Evolutionary conservation across 1,140 invertebrate species (phyloP).

Genomic region (Drosophila truncata): DNA sequence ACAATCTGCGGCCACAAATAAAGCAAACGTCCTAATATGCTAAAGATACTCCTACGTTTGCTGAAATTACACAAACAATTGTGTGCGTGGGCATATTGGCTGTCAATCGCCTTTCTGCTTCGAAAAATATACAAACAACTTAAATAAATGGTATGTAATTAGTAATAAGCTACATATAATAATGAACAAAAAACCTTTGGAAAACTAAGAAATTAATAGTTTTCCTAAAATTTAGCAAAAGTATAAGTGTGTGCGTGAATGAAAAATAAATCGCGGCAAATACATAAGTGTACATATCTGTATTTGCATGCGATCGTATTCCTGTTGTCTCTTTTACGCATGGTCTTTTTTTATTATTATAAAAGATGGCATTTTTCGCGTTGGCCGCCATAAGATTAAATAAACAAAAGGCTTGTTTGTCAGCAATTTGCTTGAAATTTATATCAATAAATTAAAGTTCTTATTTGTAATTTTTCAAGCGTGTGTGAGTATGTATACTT

Average conservation of each 20-base stretch:
- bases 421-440: constrained; percentile 7
- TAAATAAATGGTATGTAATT: not conserved
- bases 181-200: not conserved
- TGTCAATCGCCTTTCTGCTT: not conserved
- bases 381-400: not conserved
- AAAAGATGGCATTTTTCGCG: not conserved
- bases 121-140: not conserved
- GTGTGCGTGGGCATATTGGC: not conserved
- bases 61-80: not conserved
- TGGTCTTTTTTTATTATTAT: not conserved
- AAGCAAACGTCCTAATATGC: not conserved
- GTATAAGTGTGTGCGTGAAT: not conserved
- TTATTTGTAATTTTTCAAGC: no score
- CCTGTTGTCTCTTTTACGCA: not conserved
- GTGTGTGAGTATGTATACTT: not conserved
- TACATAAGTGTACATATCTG: no score
- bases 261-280: not conserved
- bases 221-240: not conserved
- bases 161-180: not conserved
- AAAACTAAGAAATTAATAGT: not conserved
- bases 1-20: no score
- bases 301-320: not conserved
- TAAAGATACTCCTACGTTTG: not conserved
- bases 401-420: not conserved
- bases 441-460: not conserved